phyloP scores from a whole-genome alignment of 2,888 invertebrate genomes.

The Lymantria dispar region DNA sequence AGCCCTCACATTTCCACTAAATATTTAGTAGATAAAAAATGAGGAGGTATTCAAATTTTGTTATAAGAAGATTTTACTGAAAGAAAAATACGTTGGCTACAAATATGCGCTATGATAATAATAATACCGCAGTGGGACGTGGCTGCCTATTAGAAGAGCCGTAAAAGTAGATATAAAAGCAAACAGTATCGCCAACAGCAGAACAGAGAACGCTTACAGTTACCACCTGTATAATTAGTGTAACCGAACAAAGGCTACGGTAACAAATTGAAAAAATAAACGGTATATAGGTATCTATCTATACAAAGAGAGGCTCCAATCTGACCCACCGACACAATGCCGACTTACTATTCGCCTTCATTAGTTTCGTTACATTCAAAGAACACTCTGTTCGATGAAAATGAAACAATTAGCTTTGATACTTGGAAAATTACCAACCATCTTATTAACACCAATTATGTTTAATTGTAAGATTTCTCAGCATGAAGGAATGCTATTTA shows the following conservation, averaged over 20 bases:
- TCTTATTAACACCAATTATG: conserved; percentile 30
- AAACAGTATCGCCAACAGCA: conserved; percentile 18
- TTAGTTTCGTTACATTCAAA: conserved; percentile 64
- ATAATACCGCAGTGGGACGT: no score
- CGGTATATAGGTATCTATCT: conserved; percentile 39
- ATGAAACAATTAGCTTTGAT: conserved; percentile 51
- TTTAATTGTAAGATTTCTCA: conserved; percentile 5
- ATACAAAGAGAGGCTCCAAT: conserved; percentile 71
- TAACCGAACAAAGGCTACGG: conserved; percentile 40
- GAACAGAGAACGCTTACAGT: conserved; percentile 43
- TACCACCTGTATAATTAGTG: conserved; percentile 62
- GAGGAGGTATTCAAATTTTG: no score
- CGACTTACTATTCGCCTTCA: conserved; percentile 69
- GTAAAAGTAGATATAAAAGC: conserved; percentile 45
- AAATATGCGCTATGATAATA: no score
- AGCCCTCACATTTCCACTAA: no score
- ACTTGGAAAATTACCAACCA: conserved; percentile 37
- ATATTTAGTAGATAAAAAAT: no score
- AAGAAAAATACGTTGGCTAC: no score
- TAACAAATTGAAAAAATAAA: conserved; percentile 70
- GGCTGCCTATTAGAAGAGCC: conserved; percentile 11
- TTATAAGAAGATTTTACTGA: no score
- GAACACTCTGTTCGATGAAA: conserved; percentile 54
- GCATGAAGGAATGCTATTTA: not conserved
- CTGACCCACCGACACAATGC: conserved; percentile 63